phyloP scores from a whole-genome alignment of 2,888 invertebrate genomes.

The Eupithecia pulchellata region DNA sequence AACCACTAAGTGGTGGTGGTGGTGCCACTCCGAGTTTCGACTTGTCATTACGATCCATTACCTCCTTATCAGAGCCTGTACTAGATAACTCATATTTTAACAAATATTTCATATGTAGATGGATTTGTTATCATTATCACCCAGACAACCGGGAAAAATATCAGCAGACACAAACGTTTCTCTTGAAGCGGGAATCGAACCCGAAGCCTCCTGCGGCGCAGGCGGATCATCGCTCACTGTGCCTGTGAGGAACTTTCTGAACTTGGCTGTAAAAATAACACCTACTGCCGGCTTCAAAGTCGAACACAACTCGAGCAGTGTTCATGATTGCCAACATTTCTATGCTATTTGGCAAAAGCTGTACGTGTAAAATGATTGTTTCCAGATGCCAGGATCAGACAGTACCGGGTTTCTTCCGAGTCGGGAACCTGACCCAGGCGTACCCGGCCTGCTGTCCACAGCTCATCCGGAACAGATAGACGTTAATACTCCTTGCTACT shows the following conservation, averaged over 20 bases:
- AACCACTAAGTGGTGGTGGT: too few relatives aligned
- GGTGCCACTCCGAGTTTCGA: too few relatives aligned
- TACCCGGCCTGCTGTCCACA: slow-evolving; percentile 76
- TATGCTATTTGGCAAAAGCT: too few relatives aligned
- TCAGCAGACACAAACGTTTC: neutral
- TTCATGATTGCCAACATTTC: neutral
- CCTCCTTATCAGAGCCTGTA: neutral
- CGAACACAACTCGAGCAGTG: slow-evolving; percentile 7
- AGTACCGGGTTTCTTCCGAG: slow-evolving; percentile 68
- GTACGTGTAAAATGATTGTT: slow-evolving; percentile 21
- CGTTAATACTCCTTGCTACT: neutral
- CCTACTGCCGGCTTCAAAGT: neutral
- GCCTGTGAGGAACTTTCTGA: neutral
- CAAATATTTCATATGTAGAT: neutral
- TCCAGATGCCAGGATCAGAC: slow-evolving; percentile 64
- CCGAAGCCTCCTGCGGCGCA: neutral
- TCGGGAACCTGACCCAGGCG: slow-evolving; percentile 64
- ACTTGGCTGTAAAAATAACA: neutral
- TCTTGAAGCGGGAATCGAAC: neutral
- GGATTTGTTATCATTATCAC: neutral
- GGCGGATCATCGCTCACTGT: neutral
- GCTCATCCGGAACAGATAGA: slow-evolving; percentile 52
- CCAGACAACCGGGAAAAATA: neutral
- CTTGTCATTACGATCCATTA: too few relatives aligned
- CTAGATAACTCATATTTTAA: neutral